These are phyloP conservation scores for Agrotis clavis DNA, from an alignment of 2,888 invertebrate genomes.

Conservation along the genomic window DNA sequence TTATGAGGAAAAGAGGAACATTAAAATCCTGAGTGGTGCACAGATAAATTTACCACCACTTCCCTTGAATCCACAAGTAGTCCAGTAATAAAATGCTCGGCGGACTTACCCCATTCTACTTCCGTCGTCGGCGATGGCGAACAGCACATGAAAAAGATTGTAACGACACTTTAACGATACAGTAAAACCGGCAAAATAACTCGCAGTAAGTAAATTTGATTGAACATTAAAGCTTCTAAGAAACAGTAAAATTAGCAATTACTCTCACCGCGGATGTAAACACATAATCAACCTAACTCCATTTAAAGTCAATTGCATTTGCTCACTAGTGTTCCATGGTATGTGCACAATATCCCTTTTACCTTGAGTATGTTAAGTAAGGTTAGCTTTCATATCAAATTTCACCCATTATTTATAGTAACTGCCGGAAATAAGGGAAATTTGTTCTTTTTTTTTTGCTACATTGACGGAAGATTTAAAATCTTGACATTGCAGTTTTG, in stretches of 20 bases:
- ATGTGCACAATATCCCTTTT: conserved; percentile 7
- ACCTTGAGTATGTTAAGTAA: too few relatives aligned
- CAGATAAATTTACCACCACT: conserved; percentile 71
- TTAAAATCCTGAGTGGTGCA: conserved; percentile 71
- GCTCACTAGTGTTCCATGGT: conserved; percentile 18
- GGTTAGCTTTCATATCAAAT: conserved; percentile 22
- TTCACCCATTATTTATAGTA: too few relatives aligned
- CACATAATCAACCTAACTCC: conserved; percentile 70
- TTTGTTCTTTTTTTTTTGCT: too few relatives aligned
- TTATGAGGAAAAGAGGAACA: conserved; percentile 71
- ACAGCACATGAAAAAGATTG: conserved; percentile 89
- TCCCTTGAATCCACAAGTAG: conserved; percentile 84
- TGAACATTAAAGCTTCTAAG: conserved; percentile 82
- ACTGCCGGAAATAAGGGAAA: too few relatives aligned
- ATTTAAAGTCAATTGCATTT: conserved; percentile 60
- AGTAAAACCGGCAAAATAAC: conserved; percentile 82
- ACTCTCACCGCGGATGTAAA: conserved; percentile 71
- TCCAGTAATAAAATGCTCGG: conserved; percentile 77
- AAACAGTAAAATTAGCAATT: conserved; percentile 75
- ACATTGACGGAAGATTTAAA: too few relatives aligned
- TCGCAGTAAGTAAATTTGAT: conserved; percentile 80
- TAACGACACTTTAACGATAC: conserved; percentile 87
- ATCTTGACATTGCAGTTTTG: too few relatives aligned
- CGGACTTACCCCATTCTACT: conserved; percentile 92
- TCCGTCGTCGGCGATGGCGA: conserved; percentile 75